A percentile compares a stretch with the other conserved stretches of the same genome.
phyloP scores from a whole-genome alignment of 1,140 invertebrate genomes.

The Euura lappo region DNA sequence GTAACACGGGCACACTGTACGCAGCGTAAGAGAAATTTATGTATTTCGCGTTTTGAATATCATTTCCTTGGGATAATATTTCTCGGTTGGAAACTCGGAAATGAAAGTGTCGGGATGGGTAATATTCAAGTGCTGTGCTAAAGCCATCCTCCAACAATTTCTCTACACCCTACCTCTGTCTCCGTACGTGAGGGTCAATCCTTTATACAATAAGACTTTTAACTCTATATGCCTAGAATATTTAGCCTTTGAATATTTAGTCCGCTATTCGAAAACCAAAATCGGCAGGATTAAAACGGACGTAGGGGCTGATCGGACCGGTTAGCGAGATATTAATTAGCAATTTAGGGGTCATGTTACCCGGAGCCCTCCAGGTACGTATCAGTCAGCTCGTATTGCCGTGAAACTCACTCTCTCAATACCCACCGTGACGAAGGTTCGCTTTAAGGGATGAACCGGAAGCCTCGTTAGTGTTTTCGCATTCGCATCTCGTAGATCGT shows the following conservation, averaged over 20 bases:
- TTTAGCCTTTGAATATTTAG: too few relatives aligned
- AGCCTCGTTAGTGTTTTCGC: too few relatives aligned
- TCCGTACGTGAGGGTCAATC: neutral
- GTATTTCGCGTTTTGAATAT: slow-evolving; percentile 4
- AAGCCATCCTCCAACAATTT: too few relatives aligned
- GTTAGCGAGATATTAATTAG: slow-evolving; percentile 4
- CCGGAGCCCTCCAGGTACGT: neutral
- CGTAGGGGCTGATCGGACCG: neutral
- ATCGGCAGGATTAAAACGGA: too few relatives aligned
- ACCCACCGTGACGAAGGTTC: too few relatives aligned
- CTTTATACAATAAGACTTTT: neutral
- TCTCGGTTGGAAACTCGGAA: slow-evolving; percentile 6
- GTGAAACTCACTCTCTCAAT: neutral
- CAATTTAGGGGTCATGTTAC: neutral
- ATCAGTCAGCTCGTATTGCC: slow-evolving; percentile 3
- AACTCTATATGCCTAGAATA: too few relatives aligned
- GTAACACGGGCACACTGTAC: too few relatives aligned
- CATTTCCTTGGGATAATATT: slow-evolving; percentile 6
- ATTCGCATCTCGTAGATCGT: too few relatives aligned
- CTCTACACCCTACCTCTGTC: neutral
- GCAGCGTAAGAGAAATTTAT: neutral
- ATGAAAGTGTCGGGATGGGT: neutral
- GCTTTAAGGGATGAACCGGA: too few relatives aligned
- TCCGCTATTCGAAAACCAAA: too few relatives aligned
- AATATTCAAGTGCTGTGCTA: neutral